These are phyloP conservation scores for Scaptomyza graminum DNA, from an alignment of 1,140 invertebrate genomes.

Conservation along the genomic window DNA sequence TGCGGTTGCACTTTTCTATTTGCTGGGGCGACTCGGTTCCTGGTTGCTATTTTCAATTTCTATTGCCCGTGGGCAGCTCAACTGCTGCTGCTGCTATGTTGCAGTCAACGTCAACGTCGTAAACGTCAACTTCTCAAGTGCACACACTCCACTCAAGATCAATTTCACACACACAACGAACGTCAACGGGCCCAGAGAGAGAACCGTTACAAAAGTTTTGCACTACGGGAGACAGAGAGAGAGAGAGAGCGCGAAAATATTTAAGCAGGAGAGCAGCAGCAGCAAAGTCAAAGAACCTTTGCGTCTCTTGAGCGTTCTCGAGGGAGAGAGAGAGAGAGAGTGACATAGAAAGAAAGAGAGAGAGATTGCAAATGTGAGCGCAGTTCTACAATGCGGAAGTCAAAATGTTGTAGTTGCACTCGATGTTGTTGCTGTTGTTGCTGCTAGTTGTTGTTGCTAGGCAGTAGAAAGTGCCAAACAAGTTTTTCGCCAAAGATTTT, in stretches of 20 bases:
- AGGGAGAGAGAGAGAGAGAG: slow-evolving; percentile 9
- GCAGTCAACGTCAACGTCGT: slow-evolving; percentile 33
- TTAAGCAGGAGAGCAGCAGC: slow-evolving; percentile 48
- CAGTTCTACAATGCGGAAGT: slow-evolving; percentile 72
- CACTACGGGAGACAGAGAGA: not conserved
- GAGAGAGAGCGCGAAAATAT: not conserved
- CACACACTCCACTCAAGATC: slow-evolving; percentile 69
- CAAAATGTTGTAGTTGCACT: slow-evolving; percentile 56
- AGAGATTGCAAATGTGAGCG: slow-evolving; percentile 31
- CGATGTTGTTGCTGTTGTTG: slow-evolving; percentile 40
- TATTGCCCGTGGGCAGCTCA: slow-evolving; percentile 62
- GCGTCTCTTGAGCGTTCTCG: slow-evolving; percentile 22
- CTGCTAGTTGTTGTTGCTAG: slow-evolving; percentile 20
- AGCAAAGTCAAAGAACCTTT: slow-evolving; percentile 70
- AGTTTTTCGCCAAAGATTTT: slow-evolving; percentile 47
- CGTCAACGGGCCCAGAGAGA: slow-evolving; percentile 44
- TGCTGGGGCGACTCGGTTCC: slow-evolving; percentile 66
- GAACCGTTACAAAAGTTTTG: slow-evolving; percentile 57
- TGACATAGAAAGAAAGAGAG: not conserved
- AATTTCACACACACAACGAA: slow-evolving; percentile 60
- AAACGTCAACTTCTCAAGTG: slow-evolving; percentile 71
- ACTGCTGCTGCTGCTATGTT: slow-evolving; percentile 21
- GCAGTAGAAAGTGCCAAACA: slow-evolving; percentile 63
- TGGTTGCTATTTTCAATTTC: slow-evolving; percentile 83
- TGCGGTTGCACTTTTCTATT: slow-evolving; percentile 67